Evolutionary conservation across 1,140 invertebrate species (phyloP).

Genomic region (Hydropsyche tenuis): DNA sequence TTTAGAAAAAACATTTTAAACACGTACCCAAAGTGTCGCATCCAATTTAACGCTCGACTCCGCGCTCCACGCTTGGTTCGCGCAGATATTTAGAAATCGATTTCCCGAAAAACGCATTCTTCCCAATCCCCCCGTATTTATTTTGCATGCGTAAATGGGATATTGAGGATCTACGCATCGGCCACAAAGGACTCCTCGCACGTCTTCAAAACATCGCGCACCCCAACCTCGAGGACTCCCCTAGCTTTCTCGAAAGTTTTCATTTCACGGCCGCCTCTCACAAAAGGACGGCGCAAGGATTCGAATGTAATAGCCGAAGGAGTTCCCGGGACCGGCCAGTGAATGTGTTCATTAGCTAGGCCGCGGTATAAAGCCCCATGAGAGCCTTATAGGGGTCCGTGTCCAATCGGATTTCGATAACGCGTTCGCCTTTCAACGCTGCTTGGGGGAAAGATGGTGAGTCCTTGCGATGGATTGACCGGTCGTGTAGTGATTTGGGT

Average conservation of each 20-base stretch:
- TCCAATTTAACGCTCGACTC: no score
- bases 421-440: conserved; percentile 47
- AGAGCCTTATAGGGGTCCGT: conserved; percentile 18
- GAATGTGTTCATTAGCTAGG: conserved; percentile 46
- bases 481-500: no score
- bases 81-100: no score
- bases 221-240: background rate
- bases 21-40: no score
- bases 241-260: conserved; percentile 37
- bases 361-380: conserved; percentile 5
- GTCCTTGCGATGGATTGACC: no score
- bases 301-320: conserved; percentile 12
- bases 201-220: background rate
- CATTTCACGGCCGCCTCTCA: conserved; percentile 42
- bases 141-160: conserved; percentile 13
- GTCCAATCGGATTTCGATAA: conserved; percentile 50
- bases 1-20: no score
- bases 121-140: conserved; percentile 4
- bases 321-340: conserved; percentile 39
- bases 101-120: background rate
- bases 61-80: no score
- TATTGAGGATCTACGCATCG: background rate
- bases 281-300: conserved; percentile 40
- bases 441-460: conserved; percentile 9
- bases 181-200: background rate